Evolutionary conservation across 2,888 invertebrate genomes (phyloP).

Genomic region (Norana najaformis): DNA sequence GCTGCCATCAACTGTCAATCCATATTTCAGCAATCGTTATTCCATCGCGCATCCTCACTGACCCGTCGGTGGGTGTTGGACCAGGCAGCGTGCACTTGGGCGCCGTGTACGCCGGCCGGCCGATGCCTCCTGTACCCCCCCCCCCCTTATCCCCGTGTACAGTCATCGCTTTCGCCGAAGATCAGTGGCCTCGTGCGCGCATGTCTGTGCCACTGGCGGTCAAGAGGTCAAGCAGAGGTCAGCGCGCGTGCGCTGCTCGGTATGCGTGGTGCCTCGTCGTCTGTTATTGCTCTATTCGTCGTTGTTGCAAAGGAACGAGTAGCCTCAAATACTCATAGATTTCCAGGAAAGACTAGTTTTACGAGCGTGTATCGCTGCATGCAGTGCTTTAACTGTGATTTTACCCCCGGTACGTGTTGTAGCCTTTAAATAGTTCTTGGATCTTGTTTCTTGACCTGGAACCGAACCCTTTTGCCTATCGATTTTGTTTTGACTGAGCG

Average conservation of each 20-base stretch:
- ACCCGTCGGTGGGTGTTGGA: neutral
- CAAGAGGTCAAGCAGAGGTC: neutral
- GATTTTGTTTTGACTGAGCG: no score
- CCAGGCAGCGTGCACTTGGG: neutral
- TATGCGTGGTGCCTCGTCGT: neutral
- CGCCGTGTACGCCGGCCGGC: neutral
- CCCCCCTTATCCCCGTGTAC: neutral
- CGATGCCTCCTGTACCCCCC: neutral
- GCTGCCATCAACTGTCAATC: conserved; percentile 13
- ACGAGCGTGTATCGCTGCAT: no score
- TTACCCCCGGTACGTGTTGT: no score
- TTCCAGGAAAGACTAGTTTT: neutral
- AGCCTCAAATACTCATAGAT: neutral
- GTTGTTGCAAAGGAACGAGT: neutral
- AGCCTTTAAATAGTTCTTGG: no score
- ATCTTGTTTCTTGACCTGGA: no score
- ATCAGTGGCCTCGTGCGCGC: neutral
- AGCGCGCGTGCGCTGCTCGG: neutral
- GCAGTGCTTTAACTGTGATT: no score
- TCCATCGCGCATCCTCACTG: neutral
- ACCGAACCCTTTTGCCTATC: no score
- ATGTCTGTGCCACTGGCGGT: neutral
- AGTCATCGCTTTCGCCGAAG: neutral
- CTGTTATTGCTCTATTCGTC: neutral
- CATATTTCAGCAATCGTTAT: neutral